Evolutionary conservation across 2,113 vertebrate species (phyloP), one percentile per base, ranked within the genome.

Genomic region (Apodemus sylvaticus): DNA sequence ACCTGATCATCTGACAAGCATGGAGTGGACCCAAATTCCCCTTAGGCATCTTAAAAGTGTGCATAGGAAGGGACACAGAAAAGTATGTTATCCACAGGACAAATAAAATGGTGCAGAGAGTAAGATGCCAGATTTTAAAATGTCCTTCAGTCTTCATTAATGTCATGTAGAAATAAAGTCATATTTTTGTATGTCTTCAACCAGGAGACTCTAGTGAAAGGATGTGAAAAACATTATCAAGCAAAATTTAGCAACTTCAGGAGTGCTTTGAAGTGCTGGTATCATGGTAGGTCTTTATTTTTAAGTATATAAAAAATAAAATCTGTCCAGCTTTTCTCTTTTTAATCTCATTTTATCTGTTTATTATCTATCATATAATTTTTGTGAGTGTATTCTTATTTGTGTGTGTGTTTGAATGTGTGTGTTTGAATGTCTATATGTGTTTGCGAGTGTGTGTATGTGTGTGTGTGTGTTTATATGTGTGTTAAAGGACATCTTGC

Each of bases 111-210:
- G 0, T 78, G 26, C 36, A 48, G 26, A 60, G 34, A 92, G 90
- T 91, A 71, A 70, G 26, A 71, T 70, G 20, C 78, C 5, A 66
- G 42, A 70, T 86, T 95, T 29, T 5, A 81, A 91, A 62, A 66
- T 51, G 73, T 62, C 71, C 36, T 48, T 93, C 2, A 45, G 29
- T 82, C 90, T 94, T 93, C n/a, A 93, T 42, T 97, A 51, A 81
- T 10, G 96, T 90, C 22, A 14, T 78, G 85, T 16, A 94, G 71
- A 90, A 86, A 86, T 94, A 58, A 88, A 58, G 20, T 88, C 91
- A n/a, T 82, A 1, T 12, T 86, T 71, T 92, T 51, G 36, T 20
- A 86, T 5, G 31, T 96, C 79, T 88, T 81, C 62, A 39, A 34
- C 2, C 70, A 64, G 34, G 45, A 17, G 36, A n/a, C 1, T 66